Conservation (phyloP, 2,888 invertebrate genomes). For the Chaetogeoica ovagalla region DNA sequence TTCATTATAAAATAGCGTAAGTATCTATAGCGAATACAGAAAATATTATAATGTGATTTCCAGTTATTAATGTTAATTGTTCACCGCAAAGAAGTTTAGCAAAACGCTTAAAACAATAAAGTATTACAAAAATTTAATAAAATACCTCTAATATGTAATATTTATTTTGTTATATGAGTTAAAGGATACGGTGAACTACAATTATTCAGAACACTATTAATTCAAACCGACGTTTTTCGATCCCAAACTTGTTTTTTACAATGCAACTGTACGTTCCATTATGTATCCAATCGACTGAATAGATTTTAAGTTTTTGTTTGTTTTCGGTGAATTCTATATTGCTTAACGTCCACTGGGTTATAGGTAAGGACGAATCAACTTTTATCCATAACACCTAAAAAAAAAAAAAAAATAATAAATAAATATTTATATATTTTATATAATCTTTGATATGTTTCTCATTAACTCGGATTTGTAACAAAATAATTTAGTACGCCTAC, state of each 20-base stretch:
- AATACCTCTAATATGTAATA: no score
- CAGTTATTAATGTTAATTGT: no score
- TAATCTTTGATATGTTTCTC: neutral
- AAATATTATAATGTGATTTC: no score
- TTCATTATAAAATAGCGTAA: no score
- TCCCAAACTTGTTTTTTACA: conserved; percentile 23
- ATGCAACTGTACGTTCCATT: conserved; percentile 33
- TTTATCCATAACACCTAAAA: conserved; percentile 36
- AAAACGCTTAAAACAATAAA: no score
- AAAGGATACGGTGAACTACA: neutral
- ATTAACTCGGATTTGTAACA: neutral
- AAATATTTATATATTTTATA: neutral
- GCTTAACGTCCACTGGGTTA: conserved; percentile 9
- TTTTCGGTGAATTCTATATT: neutral
- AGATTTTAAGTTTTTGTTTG: conserved; percentile 26
- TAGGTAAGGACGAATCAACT: neutral
- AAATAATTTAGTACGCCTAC: no score
- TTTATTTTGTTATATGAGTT: no score
- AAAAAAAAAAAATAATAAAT: neutral
- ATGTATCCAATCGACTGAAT: conserved; percentile 21
- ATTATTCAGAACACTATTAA: neutral
- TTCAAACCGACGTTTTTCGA: conserved; percentile 22
- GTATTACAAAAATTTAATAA: no score
- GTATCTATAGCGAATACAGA: no score
- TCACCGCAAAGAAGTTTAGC: no score